Conservation (phyloP, 2,797 vertebrate species). For the Molossus alvarezi region DNA sequence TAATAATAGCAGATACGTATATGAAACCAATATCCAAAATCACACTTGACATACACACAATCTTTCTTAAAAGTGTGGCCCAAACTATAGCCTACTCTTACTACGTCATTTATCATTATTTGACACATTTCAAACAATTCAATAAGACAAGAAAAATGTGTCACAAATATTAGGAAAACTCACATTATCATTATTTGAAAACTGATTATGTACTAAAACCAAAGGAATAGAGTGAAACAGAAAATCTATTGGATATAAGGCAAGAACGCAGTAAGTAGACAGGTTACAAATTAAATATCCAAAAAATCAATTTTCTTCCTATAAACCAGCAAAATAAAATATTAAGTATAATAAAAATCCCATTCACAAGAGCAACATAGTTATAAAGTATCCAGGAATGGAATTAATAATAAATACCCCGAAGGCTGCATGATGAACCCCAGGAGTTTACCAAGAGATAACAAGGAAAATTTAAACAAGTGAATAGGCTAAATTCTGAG, state of each 20-base stretch:
- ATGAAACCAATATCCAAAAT: conserved; percentile 8
- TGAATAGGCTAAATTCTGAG: conserved; percentile 22
- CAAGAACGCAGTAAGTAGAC: conserved; percentile 68
- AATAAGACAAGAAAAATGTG: conserved; percentile 60
- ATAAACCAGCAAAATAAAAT: conserved; percentile 77
- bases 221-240: conserved; percentile 69
- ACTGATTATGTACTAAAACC: conserved; percentile 70
- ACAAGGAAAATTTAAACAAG: conserved; percentile 68
- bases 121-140: conserved; percentile 60
- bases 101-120: conserved; percentile 16
- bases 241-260: conserved; percentile 71
- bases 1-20: background rate
- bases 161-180: conserved; percentile 13
- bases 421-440: conserved; percentile 41
- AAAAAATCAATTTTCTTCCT: conserved; percentile 83
- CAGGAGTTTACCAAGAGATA: conserved; percentile 47
- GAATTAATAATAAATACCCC: conserved; percentile 70
- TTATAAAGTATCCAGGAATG: conserved; percentile 67
- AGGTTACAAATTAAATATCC: conserved; percentile 81
- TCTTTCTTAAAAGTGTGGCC: background rate
- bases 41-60: background rate
- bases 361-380: conserved; percentile 51
- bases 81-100: background rate
- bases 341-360: conserved; percentile 80
- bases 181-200: conserved; percentile 71